Evolutionary conservation across 2,888 invertebrate species (phyloP).

Genomic region (Ceraclea dissimilis): DNA sequence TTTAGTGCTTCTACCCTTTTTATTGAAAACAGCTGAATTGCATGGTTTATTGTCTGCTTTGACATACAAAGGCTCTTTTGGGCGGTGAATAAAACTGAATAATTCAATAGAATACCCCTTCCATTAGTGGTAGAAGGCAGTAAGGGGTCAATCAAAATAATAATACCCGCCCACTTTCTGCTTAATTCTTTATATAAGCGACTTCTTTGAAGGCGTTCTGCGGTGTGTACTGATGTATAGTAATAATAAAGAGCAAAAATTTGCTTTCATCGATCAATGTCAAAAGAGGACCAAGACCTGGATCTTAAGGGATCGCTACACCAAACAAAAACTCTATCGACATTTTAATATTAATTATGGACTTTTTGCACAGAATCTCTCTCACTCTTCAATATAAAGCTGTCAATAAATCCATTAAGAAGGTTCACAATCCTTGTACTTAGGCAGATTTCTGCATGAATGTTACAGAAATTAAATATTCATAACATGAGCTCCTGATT

Average conservation of each 20-base stretch:
- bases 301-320: neutral
- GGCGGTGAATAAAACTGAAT: conserved; percentile 16
- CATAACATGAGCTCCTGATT: no score
- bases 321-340: conserved; percentile 1
- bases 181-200: conserved; percentile 21
- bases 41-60: conserved; percentile 3
- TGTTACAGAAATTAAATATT: no score
- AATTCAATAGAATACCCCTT: conserved; percentile 16
- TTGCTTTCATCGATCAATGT: conserved; percentile 19
- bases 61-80: conserved; percentile 10
- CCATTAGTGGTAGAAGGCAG: neutral
- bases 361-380: neutral
- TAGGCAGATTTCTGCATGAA: no score
- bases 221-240: conserved; percentile 8
- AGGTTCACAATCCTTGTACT: no score
- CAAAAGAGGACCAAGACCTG: conserved; percentile 1
- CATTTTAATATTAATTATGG: conserved; percentile 1
- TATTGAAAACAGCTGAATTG: conserved; percentile 1
- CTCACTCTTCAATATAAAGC: neutral
- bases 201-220: conserved; percentile 11
- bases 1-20: no score
- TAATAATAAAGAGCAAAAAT: conserved; percentile 15
- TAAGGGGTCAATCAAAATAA: conserved; percentile 21
- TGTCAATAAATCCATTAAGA: no score
- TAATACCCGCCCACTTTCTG: conserved; percentile 13